A percentile compares a stretch with the other conserved stretches of the same genome.
phyloP scores from a whole-genome alignment of 2,113 vertebrate genomes.

The Colossoma macropomum region DNA sequence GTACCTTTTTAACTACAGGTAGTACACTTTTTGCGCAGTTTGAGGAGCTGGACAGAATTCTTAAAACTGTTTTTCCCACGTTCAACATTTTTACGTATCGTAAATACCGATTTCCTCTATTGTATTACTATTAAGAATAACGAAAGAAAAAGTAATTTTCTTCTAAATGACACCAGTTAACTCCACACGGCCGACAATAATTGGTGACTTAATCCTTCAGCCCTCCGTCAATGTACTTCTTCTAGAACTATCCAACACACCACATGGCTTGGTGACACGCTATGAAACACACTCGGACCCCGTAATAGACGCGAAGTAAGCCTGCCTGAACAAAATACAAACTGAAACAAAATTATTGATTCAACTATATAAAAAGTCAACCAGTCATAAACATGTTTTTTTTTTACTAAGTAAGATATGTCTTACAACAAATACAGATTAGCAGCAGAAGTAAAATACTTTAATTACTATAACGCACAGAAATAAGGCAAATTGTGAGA shows the following conservation, averaged over 20 bases:
- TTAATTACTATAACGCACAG: not conserved
- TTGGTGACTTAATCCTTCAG: not conserved
- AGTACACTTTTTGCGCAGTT: not conserved
- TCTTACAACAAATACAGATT: too few relatives aligned
- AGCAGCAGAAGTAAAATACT: too few relatives aligned
- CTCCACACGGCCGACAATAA: not conserved
- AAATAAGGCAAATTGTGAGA: not conserved
- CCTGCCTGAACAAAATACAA: slow-evolving; percentile 21
- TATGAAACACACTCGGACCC: not conserved
- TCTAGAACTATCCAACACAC: slow-evolving; percentile 32
- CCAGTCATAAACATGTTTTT: too few relatives aligned
- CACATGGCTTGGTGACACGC: slow-evolving; percentile 32
- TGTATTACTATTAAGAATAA: not conserved
- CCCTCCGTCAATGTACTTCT: not conserved
- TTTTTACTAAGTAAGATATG: too few relatives aligned
- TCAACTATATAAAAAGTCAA: not conserved
- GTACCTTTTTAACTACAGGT: not conserved
- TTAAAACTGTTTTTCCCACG: not conserved
- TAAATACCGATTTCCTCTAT: not conserved
- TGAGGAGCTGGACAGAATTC: not conserved
- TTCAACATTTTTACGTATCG: slow-evolving; percentile 3
- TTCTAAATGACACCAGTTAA: not conserved
- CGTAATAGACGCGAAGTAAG: not conserved
- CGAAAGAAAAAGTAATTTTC: not conserved
- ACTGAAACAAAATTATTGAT: not conserved